Base-by-base conservation (phyloP, 2,797 vertebrate species). In the Cetoscarus ocellatus region DNA sequence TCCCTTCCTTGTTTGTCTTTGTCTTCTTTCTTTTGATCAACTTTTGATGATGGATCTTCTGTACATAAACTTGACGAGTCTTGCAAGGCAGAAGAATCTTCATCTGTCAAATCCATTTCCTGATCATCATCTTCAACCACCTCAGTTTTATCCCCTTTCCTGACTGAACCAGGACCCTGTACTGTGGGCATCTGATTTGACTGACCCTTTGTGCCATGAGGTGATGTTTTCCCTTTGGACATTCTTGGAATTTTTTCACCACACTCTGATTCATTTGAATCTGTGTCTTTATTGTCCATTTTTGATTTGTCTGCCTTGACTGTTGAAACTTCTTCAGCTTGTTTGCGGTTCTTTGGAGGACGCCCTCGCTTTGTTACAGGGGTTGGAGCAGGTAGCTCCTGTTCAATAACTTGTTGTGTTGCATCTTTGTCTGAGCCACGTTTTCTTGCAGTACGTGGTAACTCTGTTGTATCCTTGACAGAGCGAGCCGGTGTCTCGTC, bases 281-380 rank as follows among this genome's bases (percentile, higher is more conserved):
- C 97, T 0, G 88, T 59, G 56, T 98, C 97, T 38, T 97, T 97
- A 0, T 48, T 85, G 40, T 97, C 96, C 0, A 74, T 49, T 85
- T 96, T 96, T 1, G 84, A 70, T 0, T 91, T 91, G 44, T 97
- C 96, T 0, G 86, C 67, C 85, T 97, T 97, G 40, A 92, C 80
- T 0, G 92, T 81, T 63, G 93, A 93, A 52, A 80, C 89, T 0
- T 97, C 97, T 0, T 98, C 97, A 15, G 93, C 91, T 0, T 91
- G 95, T 73, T 91, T 95, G 2, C 96, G 96, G 40, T 96, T 96
- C 83, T 99, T 99, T 0, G 97, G 98, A 61, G 97, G 98, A 39
- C 98, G 94, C 3, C 98, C 98, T 42, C 97, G 90, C 77, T 95
- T 95, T 0, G 90, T 92, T 6, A 91, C 84, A 0, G 61, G 79